Evolutionary conservation across 1,140 invertebrate genomes (phyloP), one percentile per base, ranked within the genome.

Genomic region (Ips nitidus): DNA sequence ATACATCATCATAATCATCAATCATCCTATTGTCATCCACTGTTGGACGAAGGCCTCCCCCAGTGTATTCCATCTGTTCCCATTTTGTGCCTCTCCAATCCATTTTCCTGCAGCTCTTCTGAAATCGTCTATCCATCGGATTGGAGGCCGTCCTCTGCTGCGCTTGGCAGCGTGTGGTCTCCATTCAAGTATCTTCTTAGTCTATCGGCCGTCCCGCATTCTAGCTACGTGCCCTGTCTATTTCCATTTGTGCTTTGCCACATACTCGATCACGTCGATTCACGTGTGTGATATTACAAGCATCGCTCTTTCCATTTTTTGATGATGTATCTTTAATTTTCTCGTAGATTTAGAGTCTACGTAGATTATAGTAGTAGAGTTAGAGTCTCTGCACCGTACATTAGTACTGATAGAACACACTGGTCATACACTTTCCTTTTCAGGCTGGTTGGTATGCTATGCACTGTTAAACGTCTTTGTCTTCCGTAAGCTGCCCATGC

Each of bases 251-350:
- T 47, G 1, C n/a, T 47, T 47, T 47, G 45, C 45, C n/a, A n/a
- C 45, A 47, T 47, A n/a, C 45, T 47, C 5, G 45, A 5, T 47
- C 1, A 47, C 45, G 45, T 47, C n/a, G 5, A n/a, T 47, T n/a
- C 5, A 5, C 45, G 5, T 47, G 5, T 6, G 45, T 47, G 45
- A 47, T 47, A 47, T 47, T n/a, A 5, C 45, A 47, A 47, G 45
- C 45, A 47, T 47, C n/a, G 45, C 45, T n/a, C 45, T 47, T 47
- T 47, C 45, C 45, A 47, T 47, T 47, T 47, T 47, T 47, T n/a
- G 45, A 6, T 47, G 45, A 47, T 47, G 45, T 47, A 47, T 47
- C 45, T 47, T 47, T 47, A 47, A 47, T 47, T 47, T 47, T n/a
- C 45, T 47, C 45, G 45, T 47, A 47, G 45, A 47, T 47, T 5